Conservation (phyloP, 2,797 vertebrate species). For the Hirundo rustica region DNA sequence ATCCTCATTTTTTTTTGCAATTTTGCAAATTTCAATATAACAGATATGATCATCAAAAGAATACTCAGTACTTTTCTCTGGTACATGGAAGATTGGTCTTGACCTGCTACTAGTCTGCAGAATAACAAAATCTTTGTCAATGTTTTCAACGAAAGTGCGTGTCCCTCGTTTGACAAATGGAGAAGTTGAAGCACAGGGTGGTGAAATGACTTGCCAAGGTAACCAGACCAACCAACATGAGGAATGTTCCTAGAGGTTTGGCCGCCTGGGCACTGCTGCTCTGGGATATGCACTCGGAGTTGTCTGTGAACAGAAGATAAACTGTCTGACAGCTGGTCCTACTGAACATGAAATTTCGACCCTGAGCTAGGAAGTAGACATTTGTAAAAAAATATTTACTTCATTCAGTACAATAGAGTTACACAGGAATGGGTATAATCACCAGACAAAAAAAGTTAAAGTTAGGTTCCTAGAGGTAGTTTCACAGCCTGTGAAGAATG, state of each 20-base stretch:
- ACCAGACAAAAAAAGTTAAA: neutral
- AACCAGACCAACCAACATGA: rapidly evolving
- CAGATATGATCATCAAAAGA: neutral
- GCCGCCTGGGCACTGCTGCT: neutral
- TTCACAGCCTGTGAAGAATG: neutral
- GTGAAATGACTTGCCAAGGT: neutral
- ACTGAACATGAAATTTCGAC: neutral
- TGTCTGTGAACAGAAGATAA: neutral
- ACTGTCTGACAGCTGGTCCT: rapidly evolving
- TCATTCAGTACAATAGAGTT: neutral
- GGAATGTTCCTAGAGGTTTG: neutral
- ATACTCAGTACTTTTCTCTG: neutral
- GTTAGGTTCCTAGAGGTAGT: neutral
- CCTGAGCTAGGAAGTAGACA: neutral
- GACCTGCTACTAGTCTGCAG: neutral
- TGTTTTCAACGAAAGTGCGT: neutral
- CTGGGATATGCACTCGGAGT: neutral
- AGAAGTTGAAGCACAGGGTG: neutral
- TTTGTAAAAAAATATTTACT: neutral
- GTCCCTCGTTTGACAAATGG: neutral
- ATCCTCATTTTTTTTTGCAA: neutral
- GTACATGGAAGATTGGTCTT: neutral
- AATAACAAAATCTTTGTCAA: neutral
- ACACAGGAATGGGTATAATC: neutral
- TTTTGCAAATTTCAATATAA: neutral